Evolutionary conservation across 2,888 invertebrate genomes (phyloP), one percentile per base, ranked within the genome.

Genomic region (Stramonita haemastoma): DNA sequence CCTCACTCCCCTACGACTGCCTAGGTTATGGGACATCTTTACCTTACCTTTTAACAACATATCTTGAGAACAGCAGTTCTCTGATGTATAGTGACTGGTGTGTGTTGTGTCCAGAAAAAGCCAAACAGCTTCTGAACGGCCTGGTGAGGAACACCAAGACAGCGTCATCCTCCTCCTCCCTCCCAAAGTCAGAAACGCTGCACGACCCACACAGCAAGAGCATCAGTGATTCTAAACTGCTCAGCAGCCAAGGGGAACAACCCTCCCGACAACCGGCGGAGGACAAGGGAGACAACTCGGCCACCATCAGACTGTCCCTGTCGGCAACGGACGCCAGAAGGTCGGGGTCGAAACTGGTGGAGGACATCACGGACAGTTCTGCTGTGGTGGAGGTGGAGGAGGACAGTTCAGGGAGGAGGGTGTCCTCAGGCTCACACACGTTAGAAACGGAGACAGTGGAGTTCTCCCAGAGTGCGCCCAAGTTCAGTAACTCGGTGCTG

Each of bases 401-500:
- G 26, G n/a, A 88, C 29, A 22, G 46, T 29, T 83, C 81, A 83
- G 36, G 57, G 46, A 60, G 79, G 32, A 22, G n/a, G 6, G 84
- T 83, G 56, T 29, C 32, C 13, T 34, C 34, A 15, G 26, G 84
- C 36, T 22, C 60, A 36, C 86, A 87, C 17, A 79, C 89, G 46
- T 90, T 94, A 26, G 93, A 94, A 90, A 91, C 92, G n/a, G 93
- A 94, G 85, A 92, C 79, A 34, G 91, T 91, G 15, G 91, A 92
- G 46, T 94, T 94, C 90, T 91, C 92, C 19, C 91, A 92, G 56
- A 92, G 93, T 29, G 66, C 90, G 22, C 91, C 93, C 26, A 91
- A 91, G 34, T 94, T 94, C 79, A 26, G 85, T 19, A 92, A 92
- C 57, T 32, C 87, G 34, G 87, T 90, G 32, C 86, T 91, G 22